Base-by-base conservation (phyloP, 2,113 vertebrate species). In the Psilopsiagon aymara region DNA sequence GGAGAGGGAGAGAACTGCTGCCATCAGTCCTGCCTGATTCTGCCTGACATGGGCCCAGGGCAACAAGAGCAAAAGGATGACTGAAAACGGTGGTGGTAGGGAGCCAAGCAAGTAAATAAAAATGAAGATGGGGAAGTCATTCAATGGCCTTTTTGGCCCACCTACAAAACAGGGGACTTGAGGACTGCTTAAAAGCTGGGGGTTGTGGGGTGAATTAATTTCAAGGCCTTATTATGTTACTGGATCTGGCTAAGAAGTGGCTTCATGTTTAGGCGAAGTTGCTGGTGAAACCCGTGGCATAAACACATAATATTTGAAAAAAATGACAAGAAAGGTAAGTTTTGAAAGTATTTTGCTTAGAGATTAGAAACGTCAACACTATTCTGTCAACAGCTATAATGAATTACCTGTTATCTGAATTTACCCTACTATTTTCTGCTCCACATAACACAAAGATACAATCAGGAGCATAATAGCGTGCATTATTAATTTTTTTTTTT, bases 61-160 rank as follows among this genome's bases (percentile, higher is more conserved):
- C 25, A 77, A 35, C 8, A 47, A 27, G 35, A 18, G 59, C 17
- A 28, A 37, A 2, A 55, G 16, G 25, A 81, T 53, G 63, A 77
- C 17, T 6, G 4, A 3, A 63, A 5, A 31, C 2, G 4, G 25
- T 15, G 4, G 35, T 5, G 6, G 11, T 4, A 53, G 27, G 25
- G 53, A 85, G 25, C 13, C 27, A 82, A 80, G 28, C 8, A 76
- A 71, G 16, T 7, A 68, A 81, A 74, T 12, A 28, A 69, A 69
- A 68, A 84, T 8, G 1, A 73, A 82, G 49, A 55, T 10, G 27
- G 13, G 29, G 19, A 11, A 88, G 39, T 29, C 0, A 0, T 29
- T 8, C 41, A 5, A 33, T 43, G 37, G 39, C 21, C 9, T 5
- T 80, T 94, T 43, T n/a, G 24, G 27, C 8, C 31, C 49, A 69